phyloP scores from a whole-genome alignment of 2,888 invertebrate genomes.

The Cartodere bifasciata region DNA sequence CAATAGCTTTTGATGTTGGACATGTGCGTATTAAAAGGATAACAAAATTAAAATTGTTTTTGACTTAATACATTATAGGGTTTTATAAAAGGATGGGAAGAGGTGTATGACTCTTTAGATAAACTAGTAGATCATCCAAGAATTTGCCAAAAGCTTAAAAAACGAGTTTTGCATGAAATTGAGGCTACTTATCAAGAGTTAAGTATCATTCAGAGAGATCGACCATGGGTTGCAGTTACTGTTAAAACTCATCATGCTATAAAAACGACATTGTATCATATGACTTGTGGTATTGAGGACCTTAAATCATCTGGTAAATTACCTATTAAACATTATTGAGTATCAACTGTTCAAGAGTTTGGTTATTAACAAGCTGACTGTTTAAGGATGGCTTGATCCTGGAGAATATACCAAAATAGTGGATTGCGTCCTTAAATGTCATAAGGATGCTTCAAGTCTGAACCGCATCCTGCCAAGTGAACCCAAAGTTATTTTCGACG shows the following conservation, averaged over 20 bases:
- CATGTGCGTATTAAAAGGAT: too few relatives aligned
- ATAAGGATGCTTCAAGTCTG: conserved; percentile 30
- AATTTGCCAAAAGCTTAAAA: conserved; percentile 7
- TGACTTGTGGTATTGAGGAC: conserved; percentile 41
- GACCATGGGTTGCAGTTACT: conserved; percentile 49
- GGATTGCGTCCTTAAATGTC: conserved; percentile 41
- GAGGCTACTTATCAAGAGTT: conserved; percentile 38
- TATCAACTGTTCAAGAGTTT: background rate
- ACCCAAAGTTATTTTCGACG: conserved; percentile 33
- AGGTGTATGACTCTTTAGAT: conserved; percentile 9
- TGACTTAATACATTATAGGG: background rate
- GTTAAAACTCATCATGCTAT: conserved; percentile 52
- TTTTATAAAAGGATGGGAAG: conserved; percentile 10
- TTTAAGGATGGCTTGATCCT: conserved; percentile 44
- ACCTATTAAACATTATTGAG: background rate
- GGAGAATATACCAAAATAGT: conserved; percentile 41
- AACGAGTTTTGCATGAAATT: conserved; percentile 21
- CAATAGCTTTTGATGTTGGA: conserved; percentile 9
- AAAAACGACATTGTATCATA: conserved; percentile 45
- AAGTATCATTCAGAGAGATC: conserved; percentile 42
- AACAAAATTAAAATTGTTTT: too few relatives aligned
- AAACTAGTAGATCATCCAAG: conserved; percentile 10
- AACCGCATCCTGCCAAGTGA: conserved; percentile 37
- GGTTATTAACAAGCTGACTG: background rate
- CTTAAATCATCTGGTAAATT: conserved; percentile 42